phyloP scores from a whole-genome alignment of 2,797 vertebrate genomes.

The Enteromius anoplus region DNA sequence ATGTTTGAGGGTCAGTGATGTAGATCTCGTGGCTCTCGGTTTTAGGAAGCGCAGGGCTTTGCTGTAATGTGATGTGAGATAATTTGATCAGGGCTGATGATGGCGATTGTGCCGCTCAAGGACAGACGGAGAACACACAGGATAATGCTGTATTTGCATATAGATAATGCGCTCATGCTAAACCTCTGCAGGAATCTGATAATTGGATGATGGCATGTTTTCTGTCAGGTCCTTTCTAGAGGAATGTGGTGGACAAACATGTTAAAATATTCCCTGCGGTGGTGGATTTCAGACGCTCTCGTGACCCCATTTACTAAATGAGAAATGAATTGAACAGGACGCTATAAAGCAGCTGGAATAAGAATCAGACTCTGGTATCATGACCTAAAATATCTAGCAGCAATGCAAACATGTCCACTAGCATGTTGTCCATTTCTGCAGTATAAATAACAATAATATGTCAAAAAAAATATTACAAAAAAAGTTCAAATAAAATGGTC shows the following conservation, averaged over 20 bases:
- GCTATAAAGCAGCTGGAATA: not conserved
- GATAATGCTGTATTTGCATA: constrained; percentile 71
- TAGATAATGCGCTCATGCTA: constrained; percentile 68
- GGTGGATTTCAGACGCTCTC: constrained; percentile 18
- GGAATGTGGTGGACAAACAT: constrained; percentile 26
- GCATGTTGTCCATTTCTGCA: not conserved
- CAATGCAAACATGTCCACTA: constrained; percentile 49
- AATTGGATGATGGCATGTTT: constrained; percentile 49
- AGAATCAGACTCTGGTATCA: not conserved
- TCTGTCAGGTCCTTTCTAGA: constrained; percentile 39
- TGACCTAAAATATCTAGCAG: not conserved
- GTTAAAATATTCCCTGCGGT: constrained; percentile 25
- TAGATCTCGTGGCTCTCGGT: too few species aligned
- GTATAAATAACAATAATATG: not conserved
- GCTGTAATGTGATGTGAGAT: constrained; percentile 52
- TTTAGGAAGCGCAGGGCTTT: too few species aligned
- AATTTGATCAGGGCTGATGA: constrained; percentile 59
- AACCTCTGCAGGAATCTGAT: constrained; percentile 29
- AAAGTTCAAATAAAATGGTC: not conserved
- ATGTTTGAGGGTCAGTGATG: not conserved
- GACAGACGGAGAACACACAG: constrained; percentile 58
- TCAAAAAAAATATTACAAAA: not conserved
- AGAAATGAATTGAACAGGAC: not conserved
- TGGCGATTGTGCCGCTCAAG: constrained; percentile 59
- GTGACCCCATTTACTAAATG: constrained; percentile 33